Evolutionary conservation across 2,797 vertebrate genomes (phyloP), one percentile per base, ranked within the genome.

Genomic region (Sus cebifrons): DNA sequence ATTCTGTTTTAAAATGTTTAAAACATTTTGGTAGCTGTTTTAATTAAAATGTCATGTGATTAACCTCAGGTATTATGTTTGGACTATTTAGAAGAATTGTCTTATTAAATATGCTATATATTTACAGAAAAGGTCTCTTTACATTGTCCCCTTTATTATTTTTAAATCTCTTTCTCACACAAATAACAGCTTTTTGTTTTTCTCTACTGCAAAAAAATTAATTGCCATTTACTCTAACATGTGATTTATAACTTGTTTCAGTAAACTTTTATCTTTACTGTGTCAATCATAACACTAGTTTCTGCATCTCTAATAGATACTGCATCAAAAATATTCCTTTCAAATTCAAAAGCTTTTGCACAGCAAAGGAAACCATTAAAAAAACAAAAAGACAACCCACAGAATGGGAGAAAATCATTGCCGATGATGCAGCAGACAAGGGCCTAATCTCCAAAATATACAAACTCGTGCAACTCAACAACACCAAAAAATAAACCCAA

Each of bases 101-200:
- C 17, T 56, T 82, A 65, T 49, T 11, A n/a, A 82, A 77, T 78
- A 70, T 62, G 12, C 8, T 70, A n/a, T 40, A 23, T 20, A 71
- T 13, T n/a, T 64, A n/a, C 25, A 4, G 4, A 16, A 36, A 91
- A 78, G 3, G 0, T 83, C 11, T 78, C 11, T 78, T 73, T 17
- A 77, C 83, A 49, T 49, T 71, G 2, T 49, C 17, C 32, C 56
- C 17, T 74, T 75, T 83, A 64, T 52, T 71, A 56, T 65, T 14
- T 60, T 86, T 56, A 75, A 74, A 85, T 36, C 1, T 8, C 21
- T 36, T 74, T 25, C 12, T 29, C 5, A 84, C 7, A 64, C 27
- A 96, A 56, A 11, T 77, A 32, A 49, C 3, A 83, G 7, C 7
- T 71, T 91, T 71, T 49, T 83, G 25, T 65, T 83, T 96, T 78